Base-by-base conservation (phyloP, 2,888 invertebrate species). In the Calameuta pallipes region DNA sequence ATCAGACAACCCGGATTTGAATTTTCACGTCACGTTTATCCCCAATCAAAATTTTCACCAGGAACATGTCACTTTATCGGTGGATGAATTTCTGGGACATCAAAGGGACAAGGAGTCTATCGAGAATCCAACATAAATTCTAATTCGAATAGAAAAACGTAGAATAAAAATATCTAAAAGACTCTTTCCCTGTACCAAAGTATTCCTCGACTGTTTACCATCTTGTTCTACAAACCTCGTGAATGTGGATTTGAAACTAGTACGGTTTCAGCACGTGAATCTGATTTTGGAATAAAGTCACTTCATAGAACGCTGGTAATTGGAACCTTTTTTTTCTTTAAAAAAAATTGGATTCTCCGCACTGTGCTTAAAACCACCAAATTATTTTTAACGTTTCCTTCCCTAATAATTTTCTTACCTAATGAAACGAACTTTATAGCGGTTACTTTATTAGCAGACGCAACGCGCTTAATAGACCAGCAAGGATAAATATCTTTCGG, bases 371-470 rank as follows among this genome's bases (percentile, higher is more conserved):
- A 56, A 23, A 56, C 2, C 9, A 56, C 1, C 6, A 56, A 56
- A 56, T 56, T 56, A 6, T 56, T 56, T 56, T 56, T 23, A 56
- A 23, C 4, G 56, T 0, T 56, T 6, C 9, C 23, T 56, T 73
- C 15, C 34, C 11, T 74, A 23, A n/a, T 35, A 36, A 73, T 73
- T 69, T 71, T 76, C 73, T 76, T 56, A 23, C 73, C 76, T 73
- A 35, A 15, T 76, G 56, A 56, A 56, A 56, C 23, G 56, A 23
- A 6, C 23, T 56, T 56, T 56, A 56, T 56, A 2, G 56, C 23
- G 15, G 56, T 56, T 56, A 56, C 2, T 56, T 56, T 56, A 56
- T 56, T 56, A 56, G 56, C 56, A 56, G 56, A 56, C 23, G 56
- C 23, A 56, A 56, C 56, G 56, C 56, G 56, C 23, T 56, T 56